Evolutionary conservation across 2,113 vertebrate species (phyloP), one percentile per base, ranked within the genome.

Genomic region (Solea senegalensis): DNA sequence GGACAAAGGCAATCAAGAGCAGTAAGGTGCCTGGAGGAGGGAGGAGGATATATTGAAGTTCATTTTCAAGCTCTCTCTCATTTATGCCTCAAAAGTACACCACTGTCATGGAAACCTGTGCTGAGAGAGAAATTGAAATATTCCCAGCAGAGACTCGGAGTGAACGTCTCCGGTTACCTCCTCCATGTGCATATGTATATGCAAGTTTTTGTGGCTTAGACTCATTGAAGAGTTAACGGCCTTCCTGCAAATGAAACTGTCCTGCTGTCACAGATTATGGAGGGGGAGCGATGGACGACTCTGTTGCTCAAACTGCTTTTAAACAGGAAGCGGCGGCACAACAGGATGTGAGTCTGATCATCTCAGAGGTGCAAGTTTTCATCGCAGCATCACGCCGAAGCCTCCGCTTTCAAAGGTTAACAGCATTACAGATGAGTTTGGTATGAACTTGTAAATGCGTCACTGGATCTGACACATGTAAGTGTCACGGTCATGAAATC

Each of bases 101-200:
- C 58, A 83, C 83, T 85, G 83, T 88, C 84, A 89, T 88, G 79
- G 82, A 86, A 90, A 88, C 82, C 61, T 69, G 49, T 60, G 56
- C 41, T 15, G 5, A 67, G 50, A 59, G 40, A 56, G 49, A 40
- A 55, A 81, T 66, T 62, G 65, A 70, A 72, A 63, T 52, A 13
- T 66, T 65, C 28, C 54, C 40, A 70, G 52, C 64, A 65, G 59
- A 62, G 58, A 44, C 14, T 1, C 0, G 1, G 26, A 34, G 62
- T 46, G 10, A 68, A 75, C 66, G 41, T 77, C 63, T 78, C 75
- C 4, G 11, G 66, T 79, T 86, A 55, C 75, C 58, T 76, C 39
- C 78, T 76, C 21, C 21, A 1, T 72, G 48, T 71, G 21, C 60
- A 54, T 46, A 59, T 59, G 45, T 21, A 21, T 21, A 21, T 21